Conservation (phyloP, 1,140 invertebrate species). For the Pachypsylla venusta region DNA sequence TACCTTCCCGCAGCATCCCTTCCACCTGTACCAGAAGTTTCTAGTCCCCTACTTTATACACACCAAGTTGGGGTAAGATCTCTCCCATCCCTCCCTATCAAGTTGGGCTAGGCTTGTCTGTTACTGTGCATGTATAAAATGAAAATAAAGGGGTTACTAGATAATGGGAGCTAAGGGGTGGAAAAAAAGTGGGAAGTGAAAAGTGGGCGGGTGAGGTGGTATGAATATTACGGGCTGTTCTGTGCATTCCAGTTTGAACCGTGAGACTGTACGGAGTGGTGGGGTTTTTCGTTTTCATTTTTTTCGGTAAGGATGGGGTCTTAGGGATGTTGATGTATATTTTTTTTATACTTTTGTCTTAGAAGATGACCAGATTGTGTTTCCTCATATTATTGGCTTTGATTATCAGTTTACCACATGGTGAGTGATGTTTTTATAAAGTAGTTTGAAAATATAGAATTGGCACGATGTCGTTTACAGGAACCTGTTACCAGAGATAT, state of each 20-base stretch:
- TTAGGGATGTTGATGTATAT: not conserved
- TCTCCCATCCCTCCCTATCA: no score
- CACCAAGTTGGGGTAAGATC: no score
- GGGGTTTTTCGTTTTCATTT: conserved; percentile 7
- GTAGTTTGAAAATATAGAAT: no score
- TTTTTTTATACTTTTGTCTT: not conserved
- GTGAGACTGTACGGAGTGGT: not conserved
- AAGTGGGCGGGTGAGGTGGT: conserved; percentile 4
- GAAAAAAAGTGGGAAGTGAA: not conserved
- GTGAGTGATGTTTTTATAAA: not conserved
- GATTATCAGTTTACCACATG: conserved; percentile 9
- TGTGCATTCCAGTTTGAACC: conserved; percentile 4
- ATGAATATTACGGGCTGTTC: no score
- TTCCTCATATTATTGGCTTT: conserved; percentile 2
- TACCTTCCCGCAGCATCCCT: not conserved
- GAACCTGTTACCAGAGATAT: no score
- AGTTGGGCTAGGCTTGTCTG: no score
- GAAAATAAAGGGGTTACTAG: not conserved
- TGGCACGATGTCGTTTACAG: no score
- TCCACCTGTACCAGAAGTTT: not conserved
- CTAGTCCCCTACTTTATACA: not conserved
- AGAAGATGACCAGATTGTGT: conserved; percentile 7
- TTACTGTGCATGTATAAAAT: no score
- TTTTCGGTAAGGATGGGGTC: conserved; percentile 7
- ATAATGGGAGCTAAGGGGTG: not conserved